Evolutionary conservation across 2,888 invertebrate genomes (phyloP), one percentile per base, ranked within the genome.

Genomic region (Sturmia bella): DNA sequence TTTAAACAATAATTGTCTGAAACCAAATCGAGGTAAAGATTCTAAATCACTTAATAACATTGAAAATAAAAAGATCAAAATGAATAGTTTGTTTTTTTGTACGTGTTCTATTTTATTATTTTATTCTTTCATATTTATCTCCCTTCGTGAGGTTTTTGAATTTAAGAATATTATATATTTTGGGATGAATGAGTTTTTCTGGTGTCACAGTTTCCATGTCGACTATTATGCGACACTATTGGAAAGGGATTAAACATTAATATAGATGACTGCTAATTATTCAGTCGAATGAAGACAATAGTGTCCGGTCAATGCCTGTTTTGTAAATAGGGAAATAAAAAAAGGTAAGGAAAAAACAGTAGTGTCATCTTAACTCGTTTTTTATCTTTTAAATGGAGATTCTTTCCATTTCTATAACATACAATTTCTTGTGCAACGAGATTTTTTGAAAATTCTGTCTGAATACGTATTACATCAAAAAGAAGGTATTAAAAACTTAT

Each of bases 261-360:
- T 76, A 80, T 69, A 17, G 24, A 82, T 78, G 69, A 70, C 63
- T 57, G 63, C 19, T 70, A 74, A 82, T 82, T 70, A 78, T 82
- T 82, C 78, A 82, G 59, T 19, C 32, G 37, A 32, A 24, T 32
- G 21, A 64, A 39, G n/a, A 74, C 15, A 45, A 52, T 54, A 48
- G 9, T 13, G n/a, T 37, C 6, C 27, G 27, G 9, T 7, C 17
- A 50, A 50, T 15, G 48, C 5, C 5, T 32, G 19, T 54, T 9
- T 32, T 27, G 11, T 15, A 13, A 32, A 32, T 7, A 2, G 17
- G 9, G 15, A 39, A 24, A 52, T 0, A 19, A 64, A 39, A 61
- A 61, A 74, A 41, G 13, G 52, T 3, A 48, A 17, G 3, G 11
- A 15, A 32, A 41, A 66, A 77, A 81, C 77, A 37, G 77, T 81